phyloP scores from a whole-genome alignment of 1,140 invertebrate species.

The Micrasema longulum region DNA sequence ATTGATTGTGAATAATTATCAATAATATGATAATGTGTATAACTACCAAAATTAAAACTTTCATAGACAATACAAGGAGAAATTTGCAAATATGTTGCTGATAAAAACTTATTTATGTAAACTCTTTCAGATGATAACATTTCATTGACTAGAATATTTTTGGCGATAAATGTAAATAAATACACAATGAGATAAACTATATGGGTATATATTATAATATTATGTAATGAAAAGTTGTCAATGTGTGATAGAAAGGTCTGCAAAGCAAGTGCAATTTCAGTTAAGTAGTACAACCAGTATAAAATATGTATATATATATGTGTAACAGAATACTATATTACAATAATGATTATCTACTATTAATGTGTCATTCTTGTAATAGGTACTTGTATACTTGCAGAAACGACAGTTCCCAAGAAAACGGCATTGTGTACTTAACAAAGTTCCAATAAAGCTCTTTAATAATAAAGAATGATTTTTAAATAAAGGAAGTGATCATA shows the following conservation, averaged over 20 bases:
- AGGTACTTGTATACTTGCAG: no score
- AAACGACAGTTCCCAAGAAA: no score
- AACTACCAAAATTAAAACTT: slow-evolving; percentile 51
- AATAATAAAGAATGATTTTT: no score
- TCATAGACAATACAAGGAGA: slow-evolving; percentile 46
- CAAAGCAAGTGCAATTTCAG: slow-evolving; percentile 22
- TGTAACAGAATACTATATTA: not conserved
- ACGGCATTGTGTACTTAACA: no score
- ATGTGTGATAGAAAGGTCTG: not conserved
- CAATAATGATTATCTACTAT: not conserved
- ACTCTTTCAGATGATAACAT: slow-evolving; percentile 47
- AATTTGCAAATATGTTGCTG: slow-evolving; percentile 46
- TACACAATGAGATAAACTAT: not conserved
- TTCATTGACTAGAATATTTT: slow-evolving; percentile 40
- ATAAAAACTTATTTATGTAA: slow-evolving; percentile 46
- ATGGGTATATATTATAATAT: not conserved
- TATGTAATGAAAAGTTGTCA: no score
- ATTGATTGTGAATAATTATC: slow-evolving; percentile 54
- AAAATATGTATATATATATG: slow-evolving; percentile 9
- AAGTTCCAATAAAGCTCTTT: no score
- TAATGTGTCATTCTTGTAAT: not conserved
- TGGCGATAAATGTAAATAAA: slow-evolving; percentile 17
- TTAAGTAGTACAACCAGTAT: not conserved
- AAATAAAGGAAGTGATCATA: no score
- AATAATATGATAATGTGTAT: slow-evolving; percentile 51